These are phyloP conservation scores for Thaumatotibia leucotreta DNA, from an alignment of 1,140 invertebrate genomes.

Conservation along the genomic window DNA sequence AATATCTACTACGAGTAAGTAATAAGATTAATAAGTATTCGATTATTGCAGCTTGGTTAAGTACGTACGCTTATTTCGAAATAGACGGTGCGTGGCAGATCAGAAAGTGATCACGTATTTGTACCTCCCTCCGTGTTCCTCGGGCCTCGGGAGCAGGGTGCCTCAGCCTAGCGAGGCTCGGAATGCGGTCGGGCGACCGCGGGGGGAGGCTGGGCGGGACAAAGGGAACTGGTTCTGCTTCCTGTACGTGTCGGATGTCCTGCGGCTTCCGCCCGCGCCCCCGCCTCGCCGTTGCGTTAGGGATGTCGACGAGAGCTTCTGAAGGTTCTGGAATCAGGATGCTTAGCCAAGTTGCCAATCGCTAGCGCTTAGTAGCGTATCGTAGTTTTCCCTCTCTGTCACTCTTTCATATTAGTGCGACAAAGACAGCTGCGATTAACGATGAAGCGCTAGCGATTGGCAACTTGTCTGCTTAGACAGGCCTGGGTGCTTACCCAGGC, in stretches of 20 bases:
- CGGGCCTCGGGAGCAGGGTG: conserved; percentile 31
- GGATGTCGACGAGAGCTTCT: conserved; percentile 23
- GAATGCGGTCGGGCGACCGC: conserved; percentile 62
- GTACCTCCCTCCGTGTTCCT: neutral
- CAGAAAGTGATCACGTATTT: neutral
- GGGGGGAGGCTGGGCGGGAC: conserved; percentile 61
- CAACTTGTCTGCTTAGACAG: too few relatives aligned
- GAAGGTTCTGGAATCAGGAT: conserved; percentile 19
- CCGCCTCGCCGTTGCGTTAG: conserved; percentile 41
- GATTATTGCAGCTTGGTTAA: neutral
- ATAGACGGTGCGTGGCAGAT: neutral
- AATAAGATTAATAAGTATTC: too few relatives aligned
- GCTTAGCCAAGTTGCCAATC: neutral
- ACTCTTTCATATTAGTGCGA: too few relatives aligned
- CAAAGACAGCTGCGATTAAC: too few relatives aligned
- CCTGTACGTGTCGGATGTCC: conserved; percentile 76
- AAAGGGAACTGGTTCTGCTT: conserved; percentile 73
- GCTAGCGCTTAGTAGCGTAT: too few relatives aligned
- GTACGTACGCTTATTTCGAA: neutral
- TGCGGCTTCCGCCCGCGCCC: conserved; percentile 70
- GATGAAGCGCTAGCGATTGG: too few relatives aligned
- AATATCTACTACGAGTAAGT: too few relatives aligned
- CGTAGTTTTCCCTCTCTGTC: too few relatives aligned
- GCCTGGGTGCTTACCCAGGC: too few relatives aligned
- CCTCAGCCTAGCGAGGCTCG: conserved; percentile 53